Evolutionary conservation across 1,140 invertebrate species (phyloP), one percentile per base, ranked within the genome.

Genomic region (Drosophila bocqueti): DNA sequence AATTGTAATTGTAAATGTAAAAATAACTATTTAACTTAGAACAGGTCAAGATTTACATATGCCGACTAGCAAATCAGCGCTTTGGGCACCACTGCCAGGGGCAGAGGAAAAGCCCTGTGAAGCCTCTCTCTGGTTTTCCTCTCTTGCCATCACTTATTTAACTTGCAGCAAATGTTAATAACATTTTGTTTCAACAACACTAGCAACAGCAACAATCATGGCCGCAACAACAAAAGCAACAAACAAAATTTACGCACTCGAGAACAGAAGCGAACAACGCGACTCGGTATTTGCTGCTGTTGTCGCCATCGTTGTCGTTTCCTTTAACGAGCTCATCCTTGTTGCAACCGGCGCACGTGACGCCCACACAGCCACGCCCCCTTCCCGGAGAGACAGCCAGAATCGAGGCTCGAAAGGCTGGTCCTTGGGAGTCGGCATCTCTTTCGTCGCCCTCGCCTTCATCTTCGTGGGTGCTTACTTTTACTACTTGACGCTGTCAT

Each of bases 401-500:
- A 59, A 46, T 50, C 42, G 38, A 59, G 47, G 45, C 60, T 36
- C 31, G 50, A 46, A 60, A 55, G 34, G 46, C 31, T 43, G 69
- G 54, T 73, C 24, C 69, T 73, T 59, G 67, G 34, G 34, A 55
- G 63, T 29, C 63, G 21, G 34, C 45, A n/a, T 47, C 43, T 38
- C 13, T 26, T 21, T 24, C 66, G 38, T 9, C 42, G 15, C 34
- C 43, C 24, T 15, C 38, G 24, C 34, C 42, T 46, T 38, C 36
- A 29, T 40, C 67, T 47, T 66, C 47, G 72, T 66, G 68, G 73
- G 77, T 83, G 84, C 84, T 87, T 89, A 87, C 84, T 89, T 89
- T 89, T 89, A 89, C 84, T 89, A 89, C 84, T 89, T 89, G 84
- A 89, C 81, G 84, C 84, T 89, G 84, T 89, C 84, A 89, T 89